A percentile compares a stretch with the other conserved stretches of the same genome.
These are phyloP conservation scores for Lytechinus pictus DNA, from an alignment of 35 echinoderm and acorn worm genomes.

Conservation along the genomic window DNA sequence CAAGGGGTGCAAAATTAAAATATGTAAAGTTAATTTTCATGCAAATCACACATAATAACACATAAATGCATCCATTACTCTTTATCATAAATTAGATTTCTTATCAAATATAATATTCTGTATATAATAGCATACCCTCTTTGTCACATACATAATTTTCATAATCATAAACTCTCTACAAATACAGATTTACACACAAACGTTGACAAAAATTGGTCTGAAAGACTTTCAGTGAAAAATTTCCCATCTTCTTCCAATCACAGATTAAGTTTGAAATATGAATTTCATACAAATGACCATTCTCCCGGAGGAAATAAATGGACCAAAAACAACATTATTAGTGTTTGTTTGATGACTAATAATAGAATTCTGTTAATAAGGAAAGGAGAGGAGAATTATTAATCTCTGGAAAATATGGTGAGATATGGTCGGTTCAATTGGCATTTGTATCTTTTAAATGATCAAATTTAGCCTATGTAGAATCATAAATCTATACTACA, in stretches of 20 bases:
- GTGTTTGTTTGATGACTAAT: too few relatives aligned
- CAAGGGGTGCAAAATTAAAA: not conserved
- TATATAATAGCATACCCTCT: not conserved
- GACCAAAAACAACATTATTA: too few relatives aligned
- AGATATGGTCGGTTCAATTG: too few relatives aligned
- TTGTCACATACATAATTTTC: not conserved
- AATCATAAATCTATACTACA: too few relatives aligned
- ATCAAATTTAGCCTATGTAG: too few relatives aligned
- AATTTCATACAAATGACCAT: not conserved
- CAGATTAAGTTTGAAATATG: not conserved
- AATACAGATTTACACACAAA: not conserved
- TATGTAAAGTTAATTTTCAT: not conserved
- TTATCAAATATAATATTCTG: not conserved
- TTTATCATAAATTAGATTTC: not conserved
- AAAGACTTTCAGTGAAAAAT: not conserved
- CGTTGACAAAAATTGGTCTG: not conserved
- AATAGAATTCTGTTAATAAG: too few relatives aligned
- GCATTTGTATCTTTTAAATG: too few relatives aligned
- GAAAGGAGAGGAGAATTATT: too few relatives aligned
- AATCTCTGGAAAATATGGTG: too few relatives aligned
- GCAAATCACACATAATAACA: not conserved
- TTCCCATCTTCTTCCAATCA: not conserved
- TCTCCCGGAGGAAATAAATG: too few relatives aligned
- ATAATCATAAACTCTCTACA: not conserved
- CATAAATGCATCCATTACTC: not conserved